phyloP scores from a whole-genome alignment of 2,888 invertebrate genomes.

The Ectropis crepuscularia region DNA sequence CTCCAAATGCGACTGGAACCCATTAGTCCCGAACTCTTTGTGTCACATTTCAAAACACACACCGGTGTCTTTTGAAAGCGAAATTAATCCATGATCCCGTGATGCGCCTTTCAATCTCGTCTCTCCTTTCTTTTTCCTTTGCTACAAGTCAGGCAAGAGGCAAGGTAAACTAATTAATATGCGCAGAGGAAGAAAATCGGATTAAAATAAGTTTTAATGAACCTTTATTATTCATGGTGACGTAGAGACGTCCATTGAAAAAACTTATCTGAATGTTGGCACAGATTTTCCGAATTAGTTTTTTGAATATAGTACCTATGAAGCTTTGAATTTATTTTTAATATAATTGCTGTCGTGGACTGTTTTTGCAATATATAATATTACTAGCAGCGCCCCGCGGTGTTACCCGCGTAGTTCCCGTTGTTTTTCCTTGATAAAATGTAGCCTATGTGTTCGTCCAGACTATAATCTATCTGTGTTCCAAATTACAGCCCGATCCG shows the following conservation, averaged over 20 bases:
- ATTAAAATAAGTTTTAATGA: constrained; percentile 68
- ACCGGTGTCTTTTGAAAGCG: constrained; percentile 34
- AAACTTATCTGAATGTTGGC: constrained; percentile 38
- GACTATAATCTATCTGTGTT: no score
- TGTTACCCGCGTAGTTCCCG: no score
- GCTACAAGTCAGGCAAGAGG: constrained; percentile 45
- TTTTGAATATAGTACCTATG: no score
- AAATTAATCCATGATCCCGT: constrained; percentile 57
- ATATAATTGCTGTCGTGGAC: no score
- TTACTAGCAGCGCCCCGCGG: no score
- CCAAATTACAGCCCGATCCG: no score
- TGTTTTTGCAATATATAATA: no score
- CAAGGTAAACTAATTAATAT: constrained; percentile 60
- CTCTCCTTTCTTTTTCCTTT: constrained; percentile 41
- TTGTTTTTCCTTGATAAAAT: no score
- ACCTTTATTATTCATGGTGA: constrained; percentile 63
- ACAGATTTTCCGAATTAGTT: background rate
- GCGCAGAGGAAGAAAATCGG: constrained; percentile 52
- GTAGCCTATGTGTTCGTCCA: no score
- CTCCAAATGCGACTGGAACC: constrained; percentile 56
- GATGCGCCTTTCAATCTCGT: constrained; percentile 46
- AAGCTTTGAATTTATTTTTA: background rate
- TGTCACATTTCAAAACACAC: constrained; percentile 60
- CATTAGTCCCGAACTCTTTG: constrained; percentile 67
- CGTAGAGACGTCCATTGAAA: constrained; percentile 25